phyloP scores from a whole-genome alignment of 1,140 invertebrate species.

The Parapsyche elsis region DNA sequence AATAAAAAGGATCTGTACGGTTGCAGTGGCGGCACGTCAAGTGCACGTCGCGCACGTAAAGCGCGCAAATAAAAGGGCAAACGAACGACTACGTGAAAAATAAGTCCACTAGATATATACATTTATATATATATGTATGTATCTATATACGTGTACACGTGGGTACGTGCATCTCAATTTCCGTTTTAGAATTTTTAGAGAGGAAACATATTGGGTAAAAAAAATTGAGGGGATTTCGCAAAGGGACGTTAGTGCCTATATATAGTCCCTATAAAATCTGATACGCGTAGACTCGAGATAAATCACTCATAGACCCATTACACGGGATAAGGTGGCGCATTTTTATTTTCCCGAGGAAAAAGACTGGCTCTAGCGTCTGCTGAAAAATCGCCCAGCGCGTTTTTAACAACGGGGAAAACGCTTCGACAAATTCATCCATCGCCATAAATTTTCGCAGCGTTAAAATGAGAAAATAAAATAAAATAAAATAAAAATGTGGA shows the following conservation, averaged over 20 bases:
- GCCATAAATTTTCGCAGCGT: constrained; percentile 8
- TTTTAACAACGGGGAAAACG: neutral
- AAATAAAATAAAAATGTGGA: neutral
- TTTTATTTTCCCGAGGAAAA: neutral
- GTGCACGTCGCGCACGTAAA: no score
- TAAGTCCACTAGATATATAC: neutral
- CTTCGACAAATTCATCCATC: constrained; percentile 26
- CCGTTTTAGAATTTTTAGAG: neutral
- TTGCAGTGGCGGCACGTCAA: no score
- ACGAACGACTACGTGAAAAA: no score
- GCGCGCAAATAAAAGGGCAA: no score
- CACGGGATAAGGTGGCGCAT: neutral
- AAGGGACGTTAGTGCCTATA: neutral
- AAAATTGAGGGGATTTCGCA: neutral
- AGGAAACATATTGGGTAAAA: neutral
- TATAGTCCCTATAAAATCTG: neutral
- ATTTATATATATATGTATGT: neutral
- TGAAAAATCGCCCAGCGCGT: neutral
- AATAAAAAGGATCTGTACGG: no score
- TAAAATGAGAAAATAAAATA: neutral
- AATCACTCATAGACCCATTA: constrained; percentile 7
- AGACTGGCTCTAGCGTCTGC: neutral
- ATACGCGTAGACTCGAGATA: neutral
- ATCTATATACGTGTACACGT: neutral
- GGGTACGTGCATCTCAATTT: neutral